Evolutionary conservation across 2,797 vertebrate species (phyloP).

Genomic region (Coregonus ussuriensis): DNA sequence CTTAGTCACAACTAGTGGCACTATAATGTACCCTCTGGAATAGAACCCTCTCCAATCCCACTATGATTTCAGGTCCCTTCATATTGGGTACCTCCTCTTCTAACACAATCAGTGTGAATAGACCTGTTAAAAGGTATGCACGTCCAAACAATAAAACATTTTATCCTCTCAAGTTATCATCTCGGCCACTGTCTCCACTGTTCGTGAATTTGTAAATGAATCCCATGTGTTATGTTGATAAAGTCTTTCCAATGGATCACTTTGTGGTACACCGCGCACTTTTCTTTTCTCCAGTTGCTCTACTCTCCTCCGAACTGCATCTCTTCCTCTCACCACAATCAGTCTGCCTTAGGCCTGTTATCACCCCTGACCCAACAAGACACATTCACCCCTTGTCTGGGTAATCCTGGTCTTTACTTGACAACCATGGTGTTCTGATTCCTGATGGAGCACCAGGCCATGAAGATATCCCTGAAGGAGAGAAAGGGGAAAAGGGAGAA

Average conservation of each 20-base stretch:
- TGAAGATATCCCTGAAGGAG: constrained; percentile 80
- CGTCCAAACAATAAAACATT: not conserved
- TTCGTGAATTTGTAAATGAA: not conserved
- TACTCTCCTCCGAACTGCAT: not conserved
- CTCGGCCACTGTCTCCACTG: not conserved
- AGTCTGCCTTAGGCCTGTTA: not conserved
- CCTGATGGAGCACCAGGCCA: constrained; percentile 84
- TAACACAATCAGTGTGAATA: not conserved
- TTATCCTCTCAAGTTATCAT: not conserved
- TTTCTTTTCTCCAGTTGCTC: constrained; percentile 47
- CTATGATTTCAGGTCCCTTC: not conserved
- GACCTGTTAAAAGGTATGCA: not conserved
- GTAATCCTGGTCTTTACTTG: constrained; percentile 67
- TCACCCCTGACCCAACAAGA: not conserved
- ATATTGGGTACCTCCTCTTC: not conserved
- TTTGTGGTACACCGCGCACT: constrained; percentile 21
- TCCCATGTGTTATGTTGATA: not conserved
- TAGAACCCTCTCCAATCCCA: not conserved
- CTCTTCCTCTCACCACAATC: not conserved
- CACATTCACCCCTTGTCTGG: not conserved
- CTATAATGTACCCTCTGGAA: not conserved
- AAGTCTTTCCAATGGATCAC: not conserved
- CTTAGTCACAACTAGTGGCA: not conserved
- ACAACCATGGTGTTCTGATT: constrained; percentile 79
- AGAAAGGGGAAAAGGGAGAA: not conserved